Evolutionary conservation across 2,888 invertebrate genomes (phyloP).

Genomic region (Aporophyla nigra): DNA sequence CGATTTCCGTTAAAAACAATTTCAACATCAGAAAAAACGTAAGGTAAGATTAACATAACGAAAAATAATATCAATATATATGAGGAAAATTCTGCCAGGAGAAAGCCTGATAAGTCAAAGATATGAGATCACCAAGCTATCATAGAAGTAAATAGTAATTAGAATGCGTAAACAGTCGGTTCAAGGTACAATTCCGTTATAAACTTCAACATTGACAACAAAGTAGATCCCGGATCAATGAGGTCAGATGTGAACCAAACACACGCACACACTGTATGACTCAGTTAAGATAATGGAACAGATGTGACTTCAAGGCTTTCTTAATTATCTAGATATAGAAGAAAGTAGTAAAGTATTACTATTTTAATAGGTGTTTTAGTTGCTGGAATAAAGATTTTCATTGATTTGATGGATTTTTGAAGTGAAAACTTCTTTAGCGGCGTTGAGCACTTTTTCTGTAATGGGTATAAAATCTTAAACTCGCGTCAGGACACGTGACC

Average conservation of each 20-base stretch:
- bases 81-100: constrained; percentile 12
- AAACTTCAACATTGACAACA: constrained; percentile 59
- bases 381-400: not conserved
- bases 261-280: constrained; percentile 45
- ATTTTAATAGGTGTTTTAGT: not conserved
- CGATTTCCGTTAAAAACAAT: not conserved
- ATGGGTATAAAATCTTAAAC: too few species aligned
- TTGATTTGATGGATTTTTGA: too few species aligned
- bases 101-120: constrained; percentile 37
- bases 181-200: constrained; percentile 59
- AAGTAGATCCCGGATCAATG: constrained; percentile 66
- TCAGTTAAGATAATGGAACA: constrained; percentile 49
- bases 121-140: constrained; percentile 43
- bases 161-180: constrained; percentile 55
- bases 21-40: not conserved
- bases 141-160: constrained; percentile 54
- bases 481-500: too few species aligned
- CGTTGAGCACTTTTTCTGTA: too few species aligned
- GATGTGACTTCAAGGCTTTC: constrained; percentile 37
- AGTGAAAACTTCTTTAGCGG: too few species aligned
- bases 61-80: not conserved
- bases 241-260: constrained; percentile 46
- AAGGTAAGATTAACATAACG: not conserved
- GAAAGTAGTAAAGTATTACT: constrained; percentile 14
- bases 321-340: constrained; percentile 9